These are phyloP conservation scores for Echiichthys vipera DNA, from an alignment of 2,797 vertebrate species.

Conservation along the genomic window DNA sequence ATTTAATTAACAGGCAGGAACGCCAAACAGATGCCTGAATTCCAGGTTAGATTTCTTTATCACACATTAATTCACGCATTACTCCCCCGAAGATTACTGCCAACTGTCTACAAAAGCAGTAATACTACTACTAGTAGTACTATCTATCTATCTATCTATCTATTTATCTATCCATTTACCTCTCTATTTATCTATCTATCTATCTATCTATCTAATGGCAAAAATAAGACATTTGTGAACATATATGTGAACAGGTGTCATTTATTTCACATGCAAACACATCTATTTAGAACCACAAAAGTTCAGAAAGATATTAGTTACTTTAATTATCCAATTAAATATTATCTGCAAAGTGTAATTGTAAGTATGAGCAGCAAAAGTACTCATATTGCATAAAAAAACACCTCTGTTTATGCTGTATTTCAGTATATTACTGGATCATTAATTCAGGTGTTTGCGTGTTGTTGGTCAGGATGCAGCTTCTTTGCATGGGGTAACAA, in stretches of 20 bases:
- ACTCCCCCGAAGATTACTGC: not conserved
- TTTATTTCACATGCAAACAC: not conserved
- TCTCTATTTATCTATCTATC: too few relatives aligned
- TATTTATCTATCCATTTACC: too few relatives aligned
- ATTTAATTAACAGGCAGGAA: too few relatives aligned
- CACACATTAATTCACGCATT: fast-evolving
- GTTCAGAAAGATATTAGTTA: not conserved
- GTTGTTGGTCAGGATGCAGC: not conserved
- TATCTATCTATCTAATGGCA: not conserved
- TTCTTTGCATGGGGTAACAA: not conserved
- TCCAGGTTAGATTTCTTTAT: not conserved
- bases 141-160: too few relatives aligned
- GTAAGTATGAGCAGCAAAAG: not conserved
- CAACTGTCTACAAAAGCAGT: not conserved
- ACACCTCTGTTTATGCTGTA: not conserved
- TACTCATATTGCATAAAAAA: not conserved
- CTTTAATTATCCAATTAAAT: too few relatives aligned
- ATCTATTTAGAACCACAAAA: not conserved
- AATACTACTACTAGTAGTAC: too few relatives aligned
- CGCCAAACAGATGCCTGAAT: too few relatives aligned
- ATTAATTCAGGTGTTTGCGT: not conserved
- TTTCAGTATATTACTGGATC: not conserved
- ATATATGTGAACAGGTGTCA: not conserved
- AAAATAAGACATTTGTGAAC: not conserved
- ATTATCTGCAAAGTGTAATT: not conserved